Conservation (phyloP, 2,113 vertebrate genomes). For the Prunella fulvescens region DNA sequence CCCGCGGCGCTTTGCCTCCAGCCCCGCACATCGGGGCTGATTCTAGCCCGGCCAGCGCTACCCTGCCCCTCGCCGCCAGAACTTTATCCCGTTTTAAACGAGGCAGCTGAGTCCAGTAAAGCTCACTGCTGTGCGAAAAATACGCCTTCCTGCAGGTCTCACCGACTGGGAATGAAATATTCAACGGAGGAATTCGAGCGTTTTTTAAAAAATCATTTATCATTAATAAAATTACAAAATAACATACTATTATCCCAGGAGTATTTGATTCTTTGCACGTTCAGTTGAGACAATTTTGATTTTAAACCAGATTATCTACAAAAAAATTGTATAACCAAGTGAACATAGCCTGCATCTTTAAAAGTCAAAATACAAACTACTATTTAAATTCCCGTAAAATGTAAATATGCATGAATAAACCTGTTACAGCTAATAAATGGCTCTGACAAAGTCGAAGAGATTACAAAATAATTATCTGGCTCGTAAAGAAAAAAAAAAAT, state of each 20-base stretch:
- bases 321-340: neutral
- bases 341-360: neutral
- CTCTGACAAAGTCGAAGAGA: constrained; percentile 35
- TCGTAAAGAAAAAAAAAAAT: neutral
- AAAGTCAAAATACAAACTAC: constrained; percentile 35
- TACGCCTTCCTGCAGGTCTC: neutral
- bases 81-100: neutral
- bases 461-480: constrained; percentile 29
- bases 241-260: constrained; percentile 42
- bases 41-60: neutral
- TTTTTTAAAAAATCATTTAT: constrained; percentile 50
- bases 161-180: neutral
- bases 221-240: constrained; percentile 68
- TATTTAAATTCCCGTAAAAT: constrained; percentile 37
- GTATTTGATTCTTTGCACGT: constrained; percentile 48
- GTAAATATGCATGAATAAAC: constrained; percentile 30
- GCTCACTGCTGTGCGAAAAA: neutral
- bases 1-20: neutral
- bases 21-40: neutral
- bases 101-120: neutral
- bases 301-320: neutral
- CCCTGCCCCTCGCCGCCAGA: neutral
- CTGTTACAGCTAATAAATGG: constrained; percentile 12
- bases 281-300: constrained; percentile 44
- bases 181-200: constrained; percentile 45